Base-by-base conservation (phyloP, 2,888 invertebrate genomes). In the Drosophila diplacantha region DNA sequence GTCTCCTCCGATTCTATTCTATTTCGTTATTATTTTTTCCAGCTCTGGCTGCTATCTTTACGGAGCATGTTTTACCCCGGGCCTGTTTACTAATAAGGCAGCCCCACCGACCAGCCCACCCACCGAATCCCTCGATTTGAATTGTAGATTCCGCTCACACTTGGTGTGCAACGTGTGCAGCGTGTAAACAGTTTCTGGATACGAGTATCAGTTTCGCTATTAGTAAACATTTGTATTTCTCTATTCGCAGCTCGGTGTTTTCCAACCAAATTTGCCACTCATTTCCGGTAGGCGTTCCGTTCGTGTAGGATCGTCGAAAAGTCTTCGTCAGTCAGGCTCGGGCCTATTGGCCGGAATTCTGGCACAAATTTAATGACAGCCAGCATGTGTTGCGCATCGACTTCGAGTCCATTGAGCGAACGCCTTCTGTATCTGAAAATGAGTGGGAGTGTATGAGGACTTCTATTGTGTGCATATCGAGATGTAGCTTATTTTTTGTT, bases 41-140 rank as follows among this genome's bases (percentile, higher is more conserved):
- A 39, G 60, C 49, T 29, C 49, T 29, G 63, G 43, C 46, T 49
- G 44, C 57, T 66, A 47, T 52, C 44, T 54, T 34, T 54, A 34
- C 49, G 38, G 12, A 62, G 47, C 37, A 72, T 50, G 62, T 71
- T 59, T 52, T 31, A 24, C 79, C 63, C 51, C 38, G 18, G 61
- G 73, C 62, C 54, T 58, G 61, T 69, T 81, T 72, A 53, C 70
- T 78, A 78, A 81, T 72, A 81, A 81, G 65, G 68, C 72, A 22
- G 35, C 41, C 63, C 63, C 63, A 44, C 11, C 5, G 44, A 14
- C 44, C 44, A 9, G 5, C 5, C 58, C 41, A 34, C 59, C 65
- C 49, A 41, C 35, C n/a, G 46, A 44, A 47, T 31, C 26, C 43
- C 67, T 56, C 58, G 53, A 77, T 77, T 77, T 77, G 79, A 75